Evolutionary conservation across 2,888 invertebrate species (phyloP).

Genomic region (Yponomeuta sedellus): DNA sequence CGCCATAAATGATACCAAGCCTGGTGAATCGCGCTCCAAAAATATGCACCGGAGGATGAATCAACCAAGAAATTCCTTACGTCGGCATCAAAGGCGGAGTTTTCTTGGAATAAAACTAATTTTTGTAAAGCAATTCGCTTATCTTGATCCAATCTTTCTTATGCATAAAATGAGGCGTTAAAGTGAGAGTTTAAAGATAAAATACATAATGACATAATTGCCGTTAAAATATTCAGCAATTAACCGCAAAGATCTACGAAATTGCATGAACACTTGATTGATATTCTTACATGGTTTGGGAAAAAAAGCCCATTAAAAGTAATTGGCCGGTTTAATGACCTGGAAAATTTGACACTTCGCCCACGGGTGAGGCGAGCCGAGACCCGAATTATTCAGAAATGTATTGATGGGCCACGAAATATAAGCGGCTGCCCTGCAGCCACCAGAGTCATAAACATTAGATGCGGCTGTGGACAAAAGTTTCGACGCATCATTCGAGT

Average conservation of each 20-base stretch:
- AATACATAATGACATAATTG: constrained; percentile 4
- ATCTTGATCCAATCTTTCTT: constrained; percentile 14
- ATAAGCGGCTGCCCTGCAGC: constrained; percentile 30
- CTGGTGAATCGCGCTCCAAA: constrained; percentile 34
- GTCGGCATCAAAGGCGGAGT: constrained; percentile 51
- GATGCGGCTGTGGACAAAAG: neutral
- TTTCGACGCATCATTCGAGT: neutral
- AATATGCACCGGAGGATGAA: constrained; percentile 58
- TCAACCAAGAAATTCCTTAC: constrained; percentile 61
- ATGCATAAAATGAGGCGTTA: neutral
- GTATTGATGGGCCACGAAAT: constrained; percentile 49
- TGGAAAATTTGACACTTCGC: constrained; percentile 68
- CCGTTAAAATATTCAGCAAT: constrained; percentile 11
- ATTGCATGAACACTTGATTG: constrained; percentile 27
- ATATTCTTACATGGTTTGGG: constrained; percentile 21
- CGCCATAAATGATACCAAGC: constrained; percentile 30
- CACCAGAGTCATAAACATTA: neutral
- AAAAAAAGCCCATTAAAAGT: constrained; percentile 38
- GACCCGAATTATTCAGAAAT: constrained; percentile 53
- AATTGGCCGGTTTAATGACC: constrained; percentile 56
- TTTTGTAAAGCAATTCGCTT: constrained; percentile 24
- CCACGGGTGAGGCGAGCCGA: constrained; percentile 35
- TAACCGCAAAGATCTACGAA: constrained; percentile 16
- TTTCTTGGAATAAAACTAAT: constrained; percentile 48
- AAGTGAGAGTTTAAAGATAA: neutral